Conservation (phyloP, 1,140 invertebrate genomes). For the Drosophila paulistorum region DNA sequence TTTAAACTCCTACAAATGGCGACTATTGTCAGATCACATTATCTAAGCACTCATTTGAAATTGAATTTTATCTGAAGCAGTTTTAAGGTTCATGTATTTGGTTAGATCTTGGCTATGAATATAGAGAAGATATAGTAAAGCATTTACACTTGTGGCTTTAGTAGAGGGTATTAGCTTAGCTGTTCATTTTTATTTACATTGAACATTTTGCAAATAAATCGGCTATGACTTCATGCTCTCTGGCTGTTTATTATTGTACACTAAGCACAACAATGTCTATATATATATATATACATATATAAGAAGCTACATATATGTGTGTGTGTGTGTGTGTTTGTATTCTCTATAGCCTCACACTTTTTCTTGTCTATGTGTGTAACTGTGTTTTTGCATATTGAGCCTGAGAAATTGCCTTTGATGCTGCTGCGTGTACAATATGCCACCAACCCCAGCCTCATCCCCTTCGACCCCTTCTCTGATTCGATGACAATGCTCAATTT, state of each 20-base stretch:
- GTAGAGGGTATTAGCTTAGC: not conserved
- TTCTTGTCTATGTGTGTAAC: constrained; percentile 19
- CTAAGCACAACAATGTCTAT: constrained; percentile 58
- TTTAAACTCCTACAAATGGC: too few relatives aligned
- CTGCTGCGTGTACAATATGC: constrained; percentile 38
- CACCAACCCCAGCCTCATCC: constrained; percentile 12
- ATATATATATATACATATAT: constrained; percentile 31
- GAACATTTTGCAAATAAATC: constrained; percentile 52
- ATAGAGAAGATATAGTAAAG: too few relatives aligned
- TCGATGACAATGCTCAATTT: constrained; percentile 67
- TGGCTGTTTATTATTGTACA: constrained; percentile 66
- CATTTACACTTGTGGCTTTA: constrained; percentile 1
- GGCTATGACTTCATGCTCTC: constrained; percentile 71
- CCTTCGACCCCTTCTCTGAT: not conserved
- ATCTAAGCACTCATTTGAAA: too few relatives aligned
- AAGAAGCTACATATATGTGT: constrained; percentile 24
- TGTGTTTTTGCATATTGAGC: constrained; percentile 53
- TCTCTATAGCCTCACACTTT: constrained; percentile 21
- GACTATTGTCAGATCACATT: too few relatives aligned
- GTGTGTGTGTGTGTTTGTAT: constrained; percentile 32
- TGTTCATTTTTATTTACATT: not conserved
- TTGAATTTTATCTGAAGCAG: too few relatives aligned
- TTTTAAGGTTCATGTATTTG: too few relatives aligned
- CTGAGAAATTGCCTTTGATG: constrained; percentile 71
- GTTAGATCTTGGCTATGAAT: too few relatives aligned